Percentiles rank a stretch among this genome's conserved stretches.
phyloP scores from a whole-genome alignment of 2,888 invertebrate genomes.

The Sacculina carcini region DNA sequence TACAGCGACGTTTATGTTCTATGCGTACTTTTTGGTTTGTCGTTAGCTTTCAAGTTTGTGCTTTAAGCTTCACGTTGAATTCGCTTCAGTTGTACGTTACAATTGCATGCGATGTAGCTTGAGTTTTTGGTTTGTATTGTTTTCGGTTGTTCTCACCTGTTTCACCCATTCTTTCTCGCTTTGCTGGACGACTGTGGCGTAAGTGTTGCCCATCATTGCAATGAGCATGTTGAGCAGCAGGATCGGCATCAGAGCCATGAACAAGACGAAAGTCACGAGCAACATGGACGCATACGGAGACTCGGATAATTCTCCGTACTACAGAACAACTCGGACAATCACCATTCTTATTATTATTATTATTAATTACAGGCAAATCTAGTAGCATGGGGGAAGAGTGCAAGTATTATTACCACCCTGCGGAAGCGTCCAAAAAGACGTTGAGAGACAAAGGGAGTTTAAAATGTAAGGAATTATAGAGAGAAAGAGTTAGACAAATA shows the following conservation, averaged over 20 bases:
- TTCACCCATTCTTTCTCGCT: conserved; percentile 98
- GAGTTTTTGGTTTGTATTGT: too few relatives aligned
- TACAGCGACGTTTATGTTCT: too few relatives aligned
- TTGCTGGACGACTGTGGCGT: conserved; percentile 87
- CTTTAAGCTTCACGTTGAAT: too few relatives aligned
- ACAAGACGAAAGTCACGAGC: conserved; percentile 85
- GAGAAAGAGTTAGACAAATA: not conserved
- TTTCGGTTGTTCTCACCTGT: conserved; percentile 33
- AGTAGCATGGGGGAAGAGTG: too few relatives aligned
- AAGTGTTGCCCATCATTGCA: conserved; percentile 99
- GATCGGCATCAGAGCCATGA: conserved; percentile 95
- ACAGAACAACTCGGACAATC: conserved; percentile 18
- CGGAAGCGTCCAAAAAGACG: not conserved
- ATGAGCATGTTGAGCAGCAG: conserved; percentile 88
- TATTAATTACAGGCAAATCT: too few relatives aligned
- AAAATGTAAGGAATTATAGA: not conserved
- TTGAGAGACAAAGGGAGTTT: not conserved
- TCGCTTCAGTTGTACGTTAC: too few relatives aligned
- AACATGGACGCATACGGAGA: conserved; percentile 76
- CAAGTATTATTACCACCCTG: not conserved
- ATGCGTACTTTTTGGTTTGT: too few relatives aligned
- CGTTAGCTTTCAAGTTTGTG: too few relatives aligned
- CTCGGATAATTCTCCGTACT: conserved; percentile 76
- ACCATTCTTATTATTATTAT: too few relatives aligned
- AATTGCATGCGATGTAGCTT: too few relatives aligned